A percentile compares a stretch with the other conserved stretches of the same genome.
Evolutionary conservation across 2,797 vertebrate species (phyloP).

Genomic region (Lepilemur ruficaudatus): DNA sequence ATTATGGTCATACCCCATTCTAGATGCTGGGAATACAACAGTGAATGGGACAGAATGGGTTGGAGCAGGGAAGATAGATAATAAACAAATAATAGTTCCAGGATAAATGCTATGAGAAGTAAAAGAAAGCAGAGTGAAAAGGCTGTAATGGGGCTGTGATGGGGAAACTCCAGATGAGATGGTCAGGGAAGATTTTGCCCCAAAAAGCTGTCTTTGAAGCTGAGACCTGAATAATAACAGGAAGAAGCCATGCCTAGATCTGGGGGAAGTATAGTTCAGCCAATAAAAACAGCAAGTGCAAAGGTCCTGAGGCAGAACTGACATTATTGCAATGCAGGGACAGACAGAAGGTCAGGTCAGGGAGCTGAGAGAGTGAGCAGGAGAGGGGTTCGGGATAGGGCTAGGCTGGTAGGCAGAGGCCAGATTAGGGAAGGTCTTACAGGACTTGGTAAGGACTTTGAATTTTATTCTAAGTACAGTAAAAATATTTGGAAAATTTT

Average conservation of each 20-base stretch:
- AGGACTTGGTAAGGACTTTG: neutral
- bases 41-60: neutral
- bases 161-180: neutral
- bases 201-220: neutral
- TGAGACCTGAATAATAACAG: neutral
- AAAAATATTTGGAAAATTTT: constrained; percentile 17
- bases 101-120: neutral
- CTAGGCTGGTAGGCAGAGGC: neutral
- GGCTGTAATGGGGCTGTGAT: no score
- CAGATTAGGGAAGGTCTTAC: neutral
- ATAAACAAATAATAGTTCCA: neutral
- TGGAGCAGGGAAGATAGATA: neutral
- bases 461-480: neutral
- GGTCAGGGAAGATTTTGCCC: neutral
- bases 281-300: neutral
- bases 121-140: neutral
- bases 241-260: neutral
- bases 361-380: neutral
- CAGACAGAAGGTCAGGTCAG: neutral
- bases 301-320: neutral
- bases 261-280: neutral
- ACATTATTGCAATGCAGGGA: neutral
- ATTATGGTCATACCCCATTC: neutral
- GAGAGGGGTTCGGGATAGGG: neutral
- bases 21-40: neutral